These are phyloP conservation scores for Oreochromis grahami DNA, from an alignment of 2,797 vertebrate species.

Conservation along the genomic window DNA sequence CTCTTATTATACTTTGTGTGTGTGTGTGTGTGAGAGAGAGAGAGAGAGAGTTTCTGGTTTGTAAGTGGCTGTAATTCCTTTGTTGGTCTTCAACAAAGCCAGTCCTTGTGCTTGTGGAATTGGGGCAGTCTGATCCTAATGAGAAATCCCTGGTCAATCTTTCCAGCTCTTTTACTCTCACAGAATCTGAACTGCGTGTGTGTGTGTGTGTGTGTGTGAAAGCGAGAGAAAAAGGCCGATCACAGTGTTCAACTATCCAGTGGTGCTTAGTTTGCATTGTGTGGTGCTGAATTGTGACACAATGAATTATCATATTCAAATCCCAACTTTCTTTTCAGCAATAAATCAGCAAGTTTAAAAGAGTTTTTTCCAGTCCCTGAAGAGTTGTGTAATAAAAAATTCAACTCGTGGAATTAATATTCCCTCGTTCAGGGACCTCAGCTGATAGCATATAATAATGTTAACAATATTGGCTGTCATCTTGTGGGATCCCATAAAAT, in stretches of 20 bases:
- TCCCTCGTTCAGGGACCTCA: not conserved
- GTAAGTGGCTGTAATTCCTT: constrained; percentile 67
- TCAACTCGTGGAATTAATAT: not conserved
- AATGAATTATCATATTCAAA: constrained; percentile 38
- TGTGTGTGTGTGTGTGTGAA: not conserved
- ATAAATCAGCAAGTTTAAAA: constrained; percentile 28
- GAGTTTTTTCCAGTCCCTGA: not conserved
- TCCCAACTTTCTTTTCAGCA: constrained; percentile 17
- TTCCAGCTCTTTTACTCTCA: constrained; percentile 44
- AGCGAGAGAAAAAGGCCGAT: not conserved
- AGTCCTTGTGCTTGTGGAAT: constrained; percentile 68
- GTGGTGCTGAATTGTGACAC: constrained; percentile 14
- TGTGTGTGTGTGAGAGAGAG: not conserved
- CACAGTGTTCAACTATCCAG: constrained; percentile 16
- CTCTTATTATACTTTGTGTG: constrained; percentile 1
- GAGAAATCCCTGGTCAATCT: constrained; percentile 69
- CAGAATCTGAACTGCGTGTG: constrained; percentile 16
- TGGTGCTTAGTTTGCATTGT: constrained; percentile 44
- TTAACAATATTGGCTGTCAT: not conserved
- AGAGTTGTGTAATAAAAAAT: constrained; percentile 20
- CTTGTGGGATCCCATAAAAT: not conserved
- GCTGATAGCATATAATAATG: not conserved
- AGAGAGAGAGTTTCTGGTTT: constrained; percentile 28
- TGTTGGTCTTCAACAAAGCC: constrained; percentile 69
- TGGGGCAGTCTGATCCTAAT: constrained; percentile 73